Base-by-base conservation (phyloP, 1,140 invertebrate species). In the Megalopta genalis region DNA sequence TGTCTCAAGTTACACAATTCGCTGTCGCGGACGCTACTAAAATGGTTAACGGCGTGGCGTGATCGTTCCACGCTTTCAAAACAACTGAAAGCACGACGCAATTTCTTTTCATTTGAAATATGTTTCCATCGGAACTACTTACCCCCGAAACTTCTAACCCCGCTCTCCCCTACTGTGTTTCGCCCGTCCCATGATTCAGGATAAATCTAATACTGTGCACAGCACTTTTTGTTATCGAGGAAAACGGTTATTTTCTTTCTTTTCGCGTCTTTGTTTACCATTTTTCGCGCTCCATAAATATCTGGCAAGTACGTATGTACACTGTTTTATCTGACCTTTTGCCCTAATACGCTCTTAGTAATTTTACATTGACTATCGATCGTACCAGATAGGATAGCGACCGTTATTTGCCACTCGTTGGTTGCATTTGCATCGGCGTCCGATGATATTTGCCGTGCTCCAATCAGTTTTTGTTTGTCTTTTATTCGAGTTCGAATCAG, bases 371-470 rank as follows among this genome's bases (percentile, higher is more conserved):
- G 46, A 54, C 42, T 14, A 68, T 37, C 27, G 66, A 68, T 68
- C 14, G 5, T 23, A 27, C 6, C 25, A 46, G 25, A 8, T 42
- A 42, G 25, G 23, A 18, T 10, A 68, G 25, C 27, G 46, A 23
- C 0, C 49, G 23, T 52, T 68, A 46, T 68, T 68, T 54, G 66
- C n/a, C 18, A 68, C 49, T 54, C 66, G 32, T 54, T 54, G 66
- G 66, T 65, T 21, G 64, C 64, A 65, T 65, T 65, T 39, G 64
- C 21, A 12, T 21, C 39, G 64, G 39, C 12, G 16, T 65, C 42
- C 66, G 25, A 32, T 46, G 66, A 68, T 68, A 52, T 54, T 68
- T 52, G 49, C 66, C 49, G 65, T 67, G n/a, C 39, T 67, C 27
- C 42, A 46, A 9, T 25, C 69, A 8, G 37, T 42, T 42, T 71